These are phyloP conservation scores for Apodemia duryi DNA, from an alignment of 2,888 invertebrate species.

Conservation along the genomic window DNA sequence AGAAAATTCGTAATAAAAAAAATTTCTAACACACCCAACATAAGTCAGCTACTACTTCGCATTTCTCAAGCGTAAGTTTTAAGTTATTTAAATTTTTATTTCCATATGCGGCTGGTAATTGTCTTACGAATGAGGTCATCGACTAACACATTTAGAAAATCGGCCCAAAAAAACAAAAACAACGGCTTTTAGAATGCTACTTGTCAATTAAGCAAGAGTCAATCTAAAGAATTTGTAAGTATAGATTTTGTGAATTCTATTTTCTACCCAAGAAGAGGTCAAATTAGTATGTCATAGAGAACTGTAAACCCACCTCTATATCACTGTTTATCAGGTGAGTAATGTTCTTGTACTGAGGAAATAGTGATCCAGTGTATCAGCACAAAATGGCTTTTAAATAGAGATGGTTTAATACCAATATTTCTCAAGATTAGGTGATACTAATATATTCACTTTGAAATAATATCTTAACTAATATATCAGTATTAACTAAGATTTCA, in stretches of 20 bases:
- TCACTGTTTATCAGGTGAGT: too few relatives aligned
- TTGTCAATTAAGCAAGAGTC: not conserved
- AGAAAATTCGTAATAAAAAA: not conserved
- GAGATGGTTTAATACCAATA: too few relatives aligned
- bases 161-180: not conserved
- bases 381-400: too few relatives aligned
- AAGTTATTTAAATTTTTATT: conserved; percentile 8
- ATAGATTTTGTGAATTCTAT: not conserved
- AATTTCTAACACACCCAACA: not conserved
- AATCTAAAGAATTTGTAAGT: not conserved
- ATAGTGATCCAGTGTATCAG: too few relatives aligned
- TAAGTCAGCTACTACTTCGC: not conserved
- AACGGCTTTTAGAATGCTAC: not conserved
- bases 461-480: too few relatives aligned
- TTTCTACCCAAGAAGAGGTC: not conserved
- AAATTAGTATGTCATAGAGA: not conserved
- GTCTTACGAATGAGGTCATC: conserved; percentile 24
- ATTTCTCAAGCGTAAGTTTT: conserved; percentile 12
- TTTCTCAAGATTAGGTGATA: too few relatives aligned
- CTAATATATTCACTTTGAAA: too few relatives aligned
- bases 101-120: conserved; percentile 17
- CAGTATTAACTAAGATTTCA: too few relatives aligned
- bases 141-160: not conserved
- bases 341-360: too few relatives aligned
- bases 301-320: too few relatives aligned